Percentiles rank a stretch among this genome's conserved stretches.
These are phyloP conservation scores for Pandion haliaetus DNA, from an alignment of 2,113 vertebrate genomes.

Conservation along the genomic window DNA sequence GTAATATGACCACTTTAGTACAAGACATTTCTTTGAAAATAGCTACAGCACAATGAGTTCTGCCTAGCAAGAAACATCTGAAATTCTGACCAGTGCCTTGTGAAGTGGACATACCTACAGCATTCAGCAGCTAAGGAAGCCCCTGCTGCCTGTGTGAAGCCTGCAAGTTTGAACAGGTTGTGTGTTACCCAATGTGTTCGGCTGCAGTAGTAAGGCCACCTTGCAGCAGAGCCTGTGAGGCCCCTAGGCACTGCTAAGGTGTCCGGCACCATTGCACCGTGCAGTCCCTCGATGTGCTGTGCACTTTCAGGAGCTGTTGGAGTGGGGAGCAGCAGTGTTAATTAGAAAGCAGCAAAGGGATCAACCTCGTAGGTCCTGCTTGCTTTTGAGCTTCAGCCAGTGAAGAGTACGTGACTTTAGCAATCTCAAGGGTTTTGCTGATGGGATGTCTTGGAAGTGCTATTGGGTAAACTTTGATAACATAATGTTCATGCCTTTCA, in stretches of 20 bases:
- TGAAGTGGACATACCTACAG: background rate
- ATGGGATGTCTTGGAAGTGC: background rate
- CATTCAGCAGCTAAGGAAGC: background rate
- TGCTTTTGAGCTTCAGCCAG: background rate
- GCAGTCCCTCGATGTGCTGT: background rate
- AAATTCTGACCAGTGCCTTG: background rate
- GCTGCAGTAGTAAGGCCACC: background rate
- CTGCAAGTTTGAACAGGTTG: background rate
- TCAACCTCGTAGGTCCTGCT: background rate
- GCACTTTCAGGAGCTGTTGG: background rate
- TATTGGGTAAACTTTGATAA: background rate
- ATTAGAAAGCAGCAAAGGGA: background rate
- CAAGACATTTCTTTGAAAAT: background rate
- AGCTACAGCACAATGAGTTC: background rate
- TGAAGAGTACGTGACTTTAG: background rate
- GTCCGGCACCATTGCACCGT: fast-evolving
- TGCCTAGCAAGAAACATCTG: background rate
- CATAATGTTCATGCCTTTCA: background rate
- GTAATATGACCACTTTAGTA: background rate
- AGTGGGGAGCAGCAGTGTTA: background rate
- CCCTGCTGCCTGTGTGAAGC: background rate
- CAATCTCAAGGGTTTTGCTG: background rate
- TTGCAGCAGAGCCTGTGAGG: background rate
- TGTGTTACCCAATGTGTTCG: fast-evolving
- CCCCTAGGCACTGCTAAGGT: background rate